These are phyloP conservation scores for Cinara cedri DNA, from an alignment of 2,888 invertebrate species.

Conservation along the genomic window DNA sequence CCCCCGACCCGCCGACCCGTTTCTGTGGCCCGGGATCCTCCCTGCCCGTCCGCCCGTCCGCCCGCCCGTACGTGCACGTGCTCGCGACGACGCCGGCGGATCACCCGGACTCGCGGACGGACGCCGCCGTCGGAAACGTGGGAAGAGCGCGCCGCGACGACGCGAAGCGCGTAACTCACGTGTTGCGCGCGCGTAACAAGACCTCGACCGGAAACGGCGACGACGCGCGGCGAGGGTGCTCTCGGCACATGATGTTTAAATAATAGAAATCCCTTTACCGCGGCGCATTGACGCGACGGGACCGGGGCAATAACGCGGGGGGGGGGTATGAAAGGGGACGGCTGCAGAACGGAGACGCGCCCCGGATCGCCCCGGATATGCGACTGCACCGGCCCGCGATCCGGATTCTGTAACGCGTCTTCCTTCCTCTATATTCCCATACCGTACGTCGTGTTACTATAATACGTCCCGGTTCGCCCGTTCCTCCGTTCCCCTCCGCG, in stretches of 20 bases:
- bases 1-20: background rate
- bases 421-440: background rate
- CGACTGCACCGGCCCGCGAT: background rate
- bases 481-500: background rate
- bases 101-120: background rate
- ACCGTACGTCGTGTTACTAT: too few relatives aligned
- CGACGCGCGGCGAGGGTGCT: slow-evolving; percentile 7
- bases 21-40: background rate
- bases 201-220: slow-evolving; percentile 50
- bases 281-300: background rate
- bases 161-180: slow-evolving; percentile 4
- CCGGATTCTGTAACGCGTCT: slow-evolving; percentile 17
- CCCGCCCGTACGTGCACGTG: background rate
- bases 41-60: background rate
- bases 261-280: slow-evolving; percentile 52
- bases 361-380: background rate
- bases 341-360: slow-evolving; percentile 30
- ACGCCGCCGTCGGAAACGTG: slow-evolving; percentile 24
- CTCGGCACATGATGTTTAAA: background rate
- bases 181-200: slow-evolving; percentile 32
- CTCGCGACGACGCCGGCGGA: too few relatives aligned
- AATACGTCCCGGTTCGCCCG: background rate
- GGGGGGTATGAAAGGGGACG: background rate
- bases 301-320: too few relatives aligned
- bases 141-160: background rate